Evolutionary conservation across 2,113 vertebrate species (phyloP).

Genomic region (Sakesphorus luctuosus): DNA sequence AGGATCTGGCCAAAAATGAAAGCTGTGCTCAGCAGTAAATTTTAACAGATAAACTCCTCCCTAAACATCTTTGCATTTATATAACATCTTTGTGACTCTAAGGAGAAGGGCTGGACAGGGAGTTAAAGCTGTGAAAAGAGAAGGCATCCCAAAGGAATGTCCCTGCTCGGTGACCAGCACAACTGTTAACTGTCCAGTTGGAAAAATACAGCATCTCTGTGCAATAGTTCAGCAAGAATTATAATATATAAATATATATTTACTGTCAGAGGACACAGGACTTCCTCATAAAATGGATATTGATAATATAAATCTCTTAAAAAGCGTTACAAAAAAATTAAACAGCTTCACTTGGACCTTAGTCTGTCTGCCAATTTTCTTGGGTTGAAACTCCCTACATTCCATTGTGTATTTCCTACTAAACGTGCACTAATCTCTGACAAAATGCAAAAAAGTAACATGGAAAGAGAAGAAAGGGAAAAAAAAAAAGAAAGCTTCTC

Average conservation of each 20-base stretch:
- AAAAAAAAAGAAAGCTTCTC: background rate
- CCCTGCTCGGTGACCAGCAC: background rate
- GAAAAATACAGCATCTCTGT: background rate
- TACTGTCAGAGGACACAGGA: background rate
- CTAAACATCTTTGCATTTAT: background rate
- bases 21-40: background rate
- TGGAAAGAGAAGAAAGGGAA: background rate
- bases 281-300: background rate
- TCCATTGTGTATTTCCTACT: background rate
- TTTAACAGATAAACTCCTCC: background rate
- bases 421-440: background rate
- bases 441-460: background rate
- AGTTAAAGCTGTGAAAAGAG: background rate
- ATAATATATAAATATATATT: rapidly evolving
- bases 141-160: background rate
- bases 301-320: background rate
- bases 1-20: background rate
- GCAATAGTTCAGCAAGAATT: background rate
- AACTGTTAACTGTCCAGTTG: background rate
- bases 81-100: background rate
- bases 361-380: background rate
- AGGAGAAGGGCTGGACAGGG: background rate
- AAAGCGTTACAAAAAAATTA: background rate
- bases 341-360: background rate
- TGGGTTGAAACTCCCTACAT: background rate